phyloP scores from a whole-genome alignment of 2,113 vertebrate genomes.

The Callipepla californica region DNA sequence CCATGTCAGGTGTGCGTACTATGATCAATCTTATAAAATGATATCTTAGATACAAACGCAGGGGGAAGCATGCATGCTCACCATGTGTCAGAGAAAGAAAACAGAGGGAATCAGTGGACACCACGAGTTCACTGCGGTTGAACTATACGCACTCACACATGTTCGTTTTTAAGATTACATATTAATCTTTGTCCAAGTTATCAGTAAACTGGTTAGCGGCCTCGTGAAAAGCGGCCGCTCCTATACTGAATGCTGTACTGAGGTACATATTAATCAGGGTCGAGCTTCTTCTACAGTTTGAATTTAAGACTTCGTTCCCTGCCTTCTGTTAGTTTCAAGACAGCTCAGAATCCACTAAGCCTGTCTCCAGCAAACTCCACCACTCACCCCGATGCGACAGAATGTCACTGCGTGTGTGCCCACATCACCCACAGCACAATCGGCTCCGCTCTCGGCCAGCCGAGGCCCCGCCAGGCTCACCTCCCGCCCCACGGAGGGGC shows the following conservation, averaged over 20 bases:
- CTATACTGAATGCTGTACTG: background rate
- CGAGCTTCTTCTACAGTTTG: background rate
- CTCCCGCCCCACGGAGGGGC: no score
- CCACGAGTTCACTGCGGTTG: background rate
- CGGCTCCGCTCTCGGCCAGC: no score
- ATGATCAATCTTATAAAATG: background rate
- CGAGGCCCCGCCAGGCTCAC: no score
- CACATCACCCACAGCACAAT: no score
- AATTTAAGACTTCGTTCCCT: background rate
- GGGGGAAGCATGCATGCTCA: background rate
- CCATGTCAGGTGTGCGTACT: background rate
- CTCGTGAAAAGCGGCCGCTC: background rate
- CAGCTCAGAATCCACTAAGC: no score
- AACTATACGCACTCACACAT: fast-evolving
- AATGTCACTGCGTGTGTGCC: no score
- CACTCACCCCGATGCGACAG: background rate
- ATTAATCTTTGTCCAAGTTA: slow-evolving; percentile 22
- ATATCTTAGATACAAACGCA: background rate
- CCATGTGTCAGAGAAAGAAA: background rate
- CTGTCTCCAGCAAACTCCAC: background rate
- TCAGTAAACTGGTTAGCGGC: background rate
- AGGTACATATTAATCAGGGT: background rate
- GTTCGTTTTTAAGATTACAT: background rate
- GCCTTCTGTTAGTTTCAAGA: background rate
- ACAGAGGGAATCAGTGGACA: background rate